Percentiles rank a stretch among this genome's conserved stretches.
Conservation (phyloP, 2,888 invertebrate genomes). For the Philhelius pedissequus region DNA sequence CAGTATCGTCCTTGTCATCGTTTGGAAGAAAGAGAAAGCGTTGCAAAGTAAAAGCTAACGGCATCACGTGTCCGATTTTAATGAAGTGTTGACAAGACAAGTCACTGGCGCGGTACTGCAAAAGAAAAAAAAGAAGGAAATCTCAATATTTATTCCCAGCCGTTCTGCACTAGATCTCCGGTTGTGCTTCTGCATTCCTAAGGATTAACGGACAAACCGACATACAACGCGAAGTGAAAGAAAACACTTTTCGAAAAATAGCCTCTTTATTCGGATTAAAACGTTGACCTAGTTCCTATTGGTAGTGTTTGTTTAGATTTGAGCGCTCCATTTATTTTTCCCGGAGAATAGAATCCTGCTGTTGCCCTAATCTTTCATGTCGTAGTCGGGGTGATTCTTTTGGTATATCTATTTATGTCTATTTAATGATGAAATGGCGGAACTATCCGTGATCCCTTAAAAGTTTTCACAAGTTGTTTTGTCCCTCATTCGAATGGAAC, state of each 20-base stretch:
- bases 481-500: neutral
- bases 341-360: constrained; percentile 15
- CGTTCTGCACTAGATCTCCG: neutral
- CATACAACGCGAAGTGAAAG: constrained; percentile 27
- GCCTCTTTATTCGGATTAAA: constrained; percentile 63
- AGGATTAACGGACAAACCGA: constrained; percentile 35
- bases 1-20: constrained; percentile 31
- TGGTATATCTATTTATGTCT: neutral
- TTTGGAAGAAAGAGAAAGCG: constrained; percentile 37
- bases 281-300: constrained; percentile 63
- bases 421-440: constrained; percentile 4
- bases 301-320: constrained; percentile 59
- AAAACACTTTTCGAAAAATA: constrained; percentile 34
- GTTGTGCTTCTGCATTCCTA: constrained; percentile 25
- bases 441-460: neutral
- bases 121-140: constrained; percentile 19
- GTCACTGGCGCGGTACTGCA: constrained; percentile 45
- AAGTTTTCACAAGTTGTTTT: constrained; percentile 48
- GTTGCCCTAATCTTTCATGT: neutral
- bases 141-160: constrained; percentile 12
- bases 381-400: neutral
- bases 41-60: constrained; percentile 26
- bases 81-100: constrained; percentile 39
- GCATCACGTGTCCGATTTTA: constrained; percentile 54
- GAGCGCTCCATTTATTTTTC: constrained; percentile 51